Percentiles rank a stretch among this genome's conserved stretches.
Evolutionary conservation across 2,888 invertebrate species (phyloP).

Genomic region (Theretra japonica): DNA sequence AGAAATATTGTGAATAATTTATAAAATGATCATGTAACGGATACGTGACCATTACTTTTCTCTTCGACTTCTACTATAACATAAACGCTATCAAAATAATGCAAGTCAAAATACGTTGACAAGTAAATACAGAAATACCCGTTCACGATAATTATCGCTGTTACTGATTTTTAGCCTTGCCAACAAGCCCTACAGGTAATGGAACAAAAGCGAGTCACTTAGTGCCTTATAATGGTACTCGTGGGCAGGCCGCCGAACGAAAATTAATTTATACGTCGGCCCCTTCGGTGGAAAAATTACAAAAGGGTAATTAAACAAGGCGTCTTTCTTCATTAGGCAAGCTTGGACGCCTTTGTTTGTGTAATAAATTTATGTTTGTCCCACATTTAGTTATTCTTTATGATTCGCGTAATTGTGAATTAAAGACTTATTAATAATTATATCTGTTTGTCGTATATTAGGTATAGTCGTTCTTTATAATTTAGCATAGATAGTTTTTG

Average conservation of each 20-base stretch:
- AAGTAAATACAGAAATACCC: conserved; percentile 2
- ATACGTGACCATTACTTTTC: too few relatives aligned
- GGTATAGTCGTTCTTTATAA: too few relatives aligned
- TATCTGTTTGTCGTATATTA: too few relatives aligned
- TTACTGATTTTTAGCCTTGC: conserved; percentile 52
- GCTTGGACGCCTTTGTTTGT: conserved; percentile 69
- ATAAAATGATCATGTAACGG: too few relatives aligned
- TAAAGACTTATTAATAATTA: conserved; percentile 31
- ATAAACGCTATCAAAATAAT: too few relatives aligned
- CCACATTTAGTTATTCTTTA: conserved; percentile 41
- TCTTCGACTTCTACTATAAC: too few relatives aligned
- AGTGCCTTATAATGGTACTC: conserved; percentile 64
- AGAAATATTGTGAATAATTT: too few relatives aligned
- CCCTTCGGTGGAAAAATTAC: conserved; percentile 77
- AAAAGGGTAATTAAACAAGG: conserved; percentile 79
- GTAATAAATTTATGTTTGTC: conserved; percentile 73
- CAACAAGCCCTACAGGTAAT: conserved; percentile 50
- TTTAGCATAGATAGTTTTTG: too few relatives aligned
- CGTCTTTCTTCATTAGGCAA: conserved; percentile 78
- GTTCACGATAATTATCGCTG: conserved; percentile 45
- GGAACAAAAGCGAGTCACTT: conserved; percentile 65
- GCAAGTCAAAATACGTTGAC: background rate
- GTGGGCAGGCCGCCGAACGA: conserved; percentile 63
- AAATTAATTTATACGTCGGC: conserved; percentile 76
- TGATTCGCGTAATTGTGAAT: conserved; percentile 47